These are phyloP conservation scores for Anolis sagrei DNA, from an alignment of 2,113 vertebrate species.

Conservation along the genomic window DNA sequence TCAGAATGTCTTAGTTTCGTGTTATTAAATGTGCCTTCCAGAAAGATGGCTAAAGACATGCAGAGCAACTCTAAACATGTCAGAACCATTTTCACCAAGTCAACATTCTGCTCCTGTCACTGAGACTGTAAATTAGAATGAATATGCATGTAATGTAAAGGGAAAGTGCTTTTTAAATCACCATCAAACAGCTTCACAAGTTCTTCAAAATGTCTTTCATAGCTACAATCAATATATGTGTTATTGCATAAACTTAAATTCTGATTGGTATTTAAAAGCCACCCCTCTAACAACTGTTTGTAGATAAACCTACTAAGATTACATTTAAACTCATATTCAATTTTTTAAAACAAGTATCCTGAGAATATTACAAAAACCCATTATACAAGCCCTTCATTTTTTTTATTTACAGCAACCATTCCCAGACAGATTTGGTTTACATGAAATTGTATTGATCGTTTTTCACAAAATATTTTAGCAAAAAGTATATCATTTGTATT, in stretches of 20 bases:
- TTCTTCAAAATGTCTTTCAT: constrained; percentile 64
- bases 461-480: constrained; percentile 79
- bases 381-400: constrained; percentile 81
- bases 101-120: constrained; percentile 53
- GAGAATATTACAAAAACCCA: constrained; percentile 81
- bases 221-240: constrained; percentile 65
- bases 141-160: constrained; percentile 46
- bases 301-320: constrained; percentile 69
- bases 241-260: constrained; percentile 78
- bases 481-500: constrained; percentile 70
- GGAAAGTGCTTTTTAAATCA: constrained; percentile 60
- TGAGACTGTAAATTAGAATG: constrained; percentile 65
- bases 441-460: constrained; percentile 64
- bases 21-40: background rate
- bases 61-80: constrained; percentile 10
- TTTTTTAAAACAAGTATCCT: constrained; percentile 81
- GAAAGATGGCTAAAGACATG: background rate
- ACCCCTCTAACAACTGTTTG: constrained; percentile 63
- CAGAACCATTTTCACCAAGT: constrained; percentile 33
- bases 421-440: constrained; percentile 71
- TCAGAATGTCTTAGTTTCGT: background rate
- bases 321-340: constrained; percentile 78
- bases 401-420: constrained; percentile 78
- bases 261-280: constrained; percentile 71
- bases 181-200: constrained; percentile 63